Conservation (phyloP, 1,140 invertebrate species). For the Holotrichia oblita region DNA sequence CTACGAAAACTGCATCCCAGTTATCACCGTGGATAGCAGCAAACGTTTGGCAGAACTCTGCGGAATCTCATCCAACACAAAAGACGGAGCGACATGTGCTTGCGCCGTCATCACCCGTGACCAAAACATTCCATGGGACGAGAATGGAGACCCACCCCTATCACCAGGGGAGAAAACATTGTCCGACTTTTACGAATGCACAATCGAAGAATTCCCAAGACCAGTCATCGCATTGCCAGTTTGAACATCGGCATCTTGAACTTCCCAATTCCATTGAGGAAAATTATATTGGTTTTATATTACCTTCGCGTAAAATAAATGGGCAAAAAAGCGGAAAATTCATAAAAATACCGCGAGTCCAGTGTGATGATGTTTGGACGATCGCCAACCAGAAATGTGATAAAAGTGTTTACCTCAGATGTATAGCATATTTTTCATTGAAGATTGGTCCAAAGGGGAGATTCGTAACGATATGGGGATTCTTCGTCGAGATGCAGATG, state of each 20-base stretch:
- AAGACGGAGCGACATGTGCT: slow-evolving; percentile 46
- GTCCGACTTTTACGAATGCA: slow-evolving; percentile 59
- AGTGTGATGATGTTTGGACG: neutral
- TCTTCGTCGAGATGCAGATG: neutral
- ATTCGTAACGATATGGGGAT: neutral
- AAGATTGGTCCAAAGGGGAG: neutral
- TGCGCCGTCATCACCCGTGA: slow-evolving; percentile 57
- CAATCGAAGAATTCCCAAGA: slow-evolving; percentile 58
- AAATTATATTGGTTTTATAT: slow-evolving; percentile 15
- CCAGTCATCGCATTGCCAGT: slow-evolving; percentile 58
- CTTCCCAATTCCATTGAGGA: neutral
- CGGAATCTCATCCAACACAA: slow-evolving; percentile 46
- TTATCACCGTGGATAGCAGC: slow-evolving; percentile 68
- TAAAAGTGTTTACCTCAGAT: neutral
- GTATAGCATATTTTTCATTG: neutral
- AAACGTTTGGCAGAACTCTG: slow-evolving; percentile 57
- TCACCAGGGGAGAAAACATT: slow-evolving; percentile 57
- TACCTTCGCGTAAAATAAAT: neutral
- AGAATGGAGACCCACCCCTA: slow-evolving; percentile 50
- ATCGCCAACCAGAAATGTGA: neutral
- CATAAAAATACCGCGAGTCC: neutral
- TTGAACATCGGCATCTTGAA: slow-evolving; percentile 47
- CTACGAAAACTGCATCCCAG: slow-evolving; percentile 74
- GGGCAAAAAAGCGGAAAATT: neutral
- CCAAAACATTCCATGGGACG: slow-evolving; percentile 46